Percentiles rank a stretch among this genome's conserved stretches.
Evolutionary conservation across 1,140 invertebrate genomes (phyloP).

Genomic region (Onthophagus taurus): DNA sequence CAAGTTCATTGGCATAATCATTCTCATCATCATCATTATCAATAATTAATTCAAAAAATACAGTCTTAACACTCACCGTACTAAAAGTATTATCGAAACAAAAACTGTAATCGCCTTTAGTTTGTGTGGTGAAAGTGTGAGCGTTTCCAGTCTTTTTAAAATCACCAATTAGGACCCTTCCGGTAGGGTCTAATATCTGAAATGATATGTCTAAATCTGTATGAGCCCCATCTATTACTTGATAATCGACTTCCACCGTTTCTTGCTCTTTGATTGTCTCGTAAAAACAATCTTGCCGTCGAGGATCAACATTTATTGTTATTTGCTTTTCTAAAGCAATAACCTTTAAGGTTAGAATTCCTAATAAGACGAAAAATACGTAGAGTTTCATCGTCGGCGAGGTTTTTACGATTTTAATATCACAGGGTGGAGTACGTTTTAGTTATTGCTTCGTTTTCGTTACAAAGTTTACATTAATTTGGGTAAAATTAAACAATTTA

Average conservation of each 20-base stretch:
- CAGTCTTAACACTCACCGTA: conserved; percentile 64
- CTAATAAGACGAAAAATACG: too few relatives aligned
- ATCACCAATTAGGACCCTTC: conserved; percentile 53
- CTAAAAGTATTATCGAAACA: conserved; percentile 81
- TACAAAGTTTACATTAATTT: too few relatives aligned
- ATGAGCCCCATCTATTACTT: conserved; percentile 67
- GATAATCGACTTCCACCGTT: conserved; percentile 63
- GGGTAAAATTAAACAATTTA: too few relatives aligned
- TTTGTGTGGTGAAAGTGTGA: conserved; percentile 46
- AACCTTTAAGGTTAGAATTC: too few relatives aligned
- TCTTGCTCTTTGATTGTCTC: conserved; percentile 49
- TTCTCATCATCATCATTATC: conserved; percentile 46
- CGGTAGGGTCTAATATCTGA: conserved; percentile 51
- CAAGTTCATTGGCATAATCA: conserved; percentile 44
- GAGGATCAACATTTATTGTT: conserved; percentile 58
- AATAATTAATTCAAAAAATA: conserved; percentile 71
- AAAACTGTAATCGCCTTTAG: conserved; percentile 63
- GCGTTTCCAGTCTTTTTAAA: conserved; percentile 61
- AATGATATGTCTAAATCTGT: conserved; percentile 74
- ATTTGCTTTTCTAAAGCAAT: conserved; percentile 61
- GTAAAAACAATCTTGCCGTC: conserved; percentile 60
- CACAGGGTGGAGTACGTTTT: too few relatives aligned
- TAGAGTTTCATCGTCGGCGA: too few relatives aligned
- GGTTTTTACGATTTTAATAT: too few relatives aligned
- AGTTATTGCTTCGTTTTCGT: too few relatives aligned